phyloP scores from a whole-genome alignment of 2,888 invertebrate genomes.

The Merodon equestris region DNA sequence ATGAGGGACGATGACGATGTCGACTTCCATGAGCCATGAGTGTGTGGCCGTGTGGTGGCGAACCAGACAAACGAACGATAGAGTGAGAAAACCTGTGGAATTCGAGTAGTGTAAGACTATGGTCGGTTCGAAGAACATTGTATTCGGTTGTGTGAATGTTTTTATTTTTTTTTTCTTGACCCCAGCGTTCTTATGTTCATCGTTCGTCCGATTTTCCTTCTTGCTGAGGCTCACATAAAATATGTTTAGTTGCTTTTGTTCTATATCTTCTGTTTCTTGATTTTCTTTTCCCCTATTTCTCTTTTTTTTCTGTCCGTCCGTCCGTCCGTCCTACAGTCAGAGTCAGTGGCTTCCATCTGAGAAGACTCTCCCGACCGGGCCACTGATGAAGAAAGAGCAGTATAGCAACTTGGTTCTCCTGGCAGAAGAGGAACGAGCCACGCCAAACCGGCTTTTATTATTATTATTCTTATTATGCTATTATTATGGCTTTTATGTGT shows the following conservation, averaged over 20 bases:
- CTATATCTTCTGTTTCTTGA: slow-evolving; percentile 57
- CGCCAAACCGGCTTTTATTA: slow-evolving; percentile 67
- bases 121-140: slow-evolving; percentile 57
- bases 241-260: slow-evolving; percentile 65
- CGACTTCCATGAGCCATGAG: not conserved
- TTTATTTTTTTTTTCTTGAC: slow-evolving; percentile 40
- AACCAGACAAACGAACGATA: slow-evolving; percentile 15
- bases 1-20: slow-evolving; percentile 34
- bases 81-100: slow-evolving; percentile 60
- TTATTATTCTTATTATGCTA: slow-evolving; percentile 67
- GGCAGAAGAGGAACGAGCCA: slow-evolving; percentile 40
- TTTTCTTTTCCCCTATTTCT: slow-evolving; percentile 10
- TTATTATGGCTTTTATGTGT: slow-evolving; percentile 66
- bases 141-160: slow-evolving; percentile 34
- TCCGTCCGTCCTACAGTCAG: too few species aligned
- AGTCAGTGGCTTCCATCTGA: too few species aligned
- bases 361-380: slow-evolving; percentile 19
- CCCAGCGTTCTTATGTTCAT: slow-evolving; percentile 34
- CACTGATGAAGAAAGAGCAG: slow-evolving; percentile 25
- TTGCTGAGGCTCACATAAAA: slow-evolving; percentile 56
- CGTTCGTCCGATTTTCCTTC: slow-evolving; percentile 54
- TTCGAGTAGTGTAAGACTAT: slow-evolving; percentile 47
- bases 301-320: too few species aligned
- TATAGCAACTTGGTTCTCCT: slow-evolving; percentile 29
- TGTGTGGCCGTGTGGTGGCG: slow-evolving; percentile 47